Base-by-base conservation (phyloP, 1,140 invertebrate species). In the Hypsibius dujardini region DNA sequence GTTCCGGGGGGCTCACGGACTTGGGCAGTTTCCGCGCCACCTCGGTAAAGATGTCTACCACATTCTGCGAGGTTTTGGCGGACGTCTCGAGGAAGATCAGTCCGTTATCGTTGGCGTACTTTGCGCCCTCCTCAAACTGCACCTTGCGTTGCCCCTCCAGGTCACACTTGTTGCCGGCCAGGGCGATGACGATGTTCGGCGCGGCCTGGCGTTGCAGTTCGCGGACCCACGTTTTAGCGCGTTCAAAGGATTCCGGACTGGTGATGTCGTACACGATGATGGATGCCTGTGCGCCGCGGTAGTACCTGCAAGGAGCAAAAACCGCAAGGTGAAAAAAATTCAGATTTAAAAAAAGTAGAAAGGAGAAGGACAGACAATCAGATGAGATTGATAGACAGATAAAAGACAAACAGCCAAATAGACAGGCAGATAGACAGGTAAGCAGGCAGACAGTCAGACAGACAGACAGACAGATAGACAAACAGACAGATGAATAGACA, bases 181-280 rank as follows among this genome's bases (percentile, higher is more conserved):
- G 81, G 84, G 92, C 90, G 76, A 92, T 88, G 74, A 92, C 89
- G 62, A 92, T 89, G 76, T 90, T 87, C 75, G 88, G 87, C 75
- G 89, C 87, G 47, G 88, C 88, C 77, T 90, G 89, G 77, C 89
- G 87, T 74, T 86, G 83, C 74, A 92, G 88, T 81, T 92, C 90
- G 47, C 87, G 86, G 28, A 92, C 83, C 90, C 90, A 93, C 46
- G 88, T 87, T 75, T 89, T 85, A 74, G 91, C 90, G 77, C 91
- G 89, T 80, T 89, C 87, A 78, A 88, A 92, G 76, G 89, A 90
- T 47, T 84, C 86, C 80, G 90, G 88, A 77, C 70, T 73, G 56
- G 90, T 93, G 70, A 95, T 89, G 79, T 95, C 92, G 80, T 94
- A 95, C 0, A 95, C 85, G 71, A 95, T 82, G 50, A 95, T 84